A percentile compares a stretch with the other conserved stretches of the same genome.
Conservation (phyloP, 2,888 invertebrate species). For the Meta bourneti region DNA sequence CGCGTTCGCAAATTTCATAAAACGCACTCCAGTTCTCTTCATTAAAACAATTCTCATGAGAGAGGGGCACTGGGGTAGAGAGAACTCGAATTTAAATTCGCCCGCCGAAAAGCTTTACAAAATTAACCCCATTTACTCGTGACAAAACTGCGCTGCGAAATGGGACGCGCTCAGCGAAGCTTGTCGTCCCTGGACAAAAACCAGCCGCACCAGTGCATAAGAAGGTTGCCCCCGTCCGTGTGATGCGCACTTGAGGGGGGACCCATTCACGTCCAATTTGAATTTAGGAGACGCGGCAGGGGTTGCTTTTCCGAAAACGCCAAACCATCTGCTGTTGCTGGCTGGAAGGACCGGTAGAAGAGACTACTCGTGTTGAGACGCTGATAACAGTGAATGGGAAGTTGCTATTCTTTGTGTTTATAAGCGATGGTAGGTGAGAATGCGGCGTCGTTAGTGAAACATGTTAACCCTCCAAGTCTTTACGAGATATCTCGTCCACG, state of each 20-base stretch:
- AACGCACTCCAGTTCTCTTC: constrained; percentile 32
- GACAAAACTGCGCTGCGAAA: constrained; percentile 50
- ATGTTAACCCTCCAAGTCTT: no score
- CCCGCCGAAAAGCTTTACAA: constrained; percentile 54
- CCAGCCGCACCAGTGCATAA: constrained; percentile 46
- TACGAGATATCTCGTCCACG: no score
- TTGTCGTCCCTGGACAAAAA: constrained; percentile 46
- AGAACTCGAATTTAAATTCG: constrained; percentile 41
- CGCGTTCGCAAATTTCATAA: constrained; percentile 16
- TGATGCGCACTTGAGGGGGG: constrained; percentile 55
- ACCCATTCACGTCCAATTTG: constrained; percentile 72
- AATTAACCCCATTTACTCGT: constrained; percentile 74
- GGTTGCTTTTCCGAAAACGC: constrained; percentile 33
- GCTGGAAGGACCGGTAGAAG: no score
- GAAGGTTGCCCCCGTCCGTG: constrained; percentile 14
- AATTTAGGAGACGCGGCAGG: constrained; percentile 61
- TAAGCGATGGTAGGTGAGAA: no score
- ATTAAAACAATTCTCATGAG: constrained; percentile 59
- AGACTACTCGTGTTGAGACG: no score
- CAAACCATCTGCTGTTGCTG: constrained; percentile 46
- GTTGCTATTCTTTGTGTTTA: no score
- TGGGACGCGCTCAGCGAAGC: constrained; percentile 59
- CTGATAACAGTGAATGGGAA: no score
- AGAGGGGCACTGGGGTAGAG: background rate
- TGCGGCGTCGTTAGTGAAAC: no score